phyloP scores from a whole-genome alignment of 1,140 invertebrate species.

The Hypothenemus hampei region DNA sequence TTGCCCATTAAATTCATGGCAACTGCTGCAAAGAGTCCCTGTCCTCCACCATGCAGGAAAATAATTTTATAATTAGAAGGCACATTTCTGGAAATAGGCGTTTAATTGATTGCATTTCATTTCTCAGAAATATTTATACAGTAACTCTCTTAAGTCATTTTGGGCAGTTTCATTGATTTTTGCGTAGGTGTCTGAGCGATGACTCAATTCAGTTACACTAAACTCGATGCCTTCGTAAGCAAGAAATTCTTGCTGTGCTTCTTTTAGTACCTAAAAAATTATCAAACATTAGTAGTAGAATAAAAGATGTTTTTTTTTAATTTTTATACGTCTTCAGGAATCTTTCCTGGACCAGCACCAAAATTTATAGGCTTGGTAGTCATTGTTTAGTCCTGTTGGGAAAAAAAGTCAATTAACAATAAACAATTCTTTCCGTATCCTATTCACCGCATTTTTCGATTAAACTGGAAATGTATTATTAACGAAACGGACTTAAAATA shows the following conservation, averaged over 20 bases:
- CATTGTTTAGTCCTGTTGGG: conserved; percentile 1
- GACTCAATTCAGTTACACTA: conserved; percentile 93
- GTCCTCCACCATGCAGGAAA: conserved; percentile 93
- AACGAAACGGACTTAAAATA: too few species aligned
- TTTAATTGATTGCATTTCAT: neutral
- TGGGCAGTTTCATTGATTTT: conserved; percentile 78
- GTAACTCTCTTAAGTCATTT: conserved; percentile 65
- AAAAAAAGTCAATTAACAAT: too few species aligned
- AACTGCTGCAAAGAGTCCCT: conserved; percentile 89
- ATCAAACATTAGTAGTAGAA: conserved; percentile 22
- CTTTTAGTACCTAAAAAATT: conserved; percentile 70
- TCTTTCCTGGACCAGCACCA: conserved; percentile 84
- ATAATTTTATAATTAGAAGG: conserved; percentile 91
- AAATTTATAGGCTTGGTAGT: conserved; percentile 62
- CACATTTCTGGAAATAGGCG: conserved; percentile 63
- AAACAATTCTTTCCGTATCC: too few species aligned
- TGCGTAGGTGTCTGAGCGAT: conserved; percentile 78
- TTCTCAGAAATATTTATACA: conserved; percentile 50
- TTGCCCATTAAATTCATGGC: conserved; percentile 83
- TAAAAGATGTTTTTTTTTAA: neutral
- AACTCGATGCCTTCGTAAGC: conserved; percentile 73
- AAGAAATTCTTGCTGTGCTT: conserved; percentile 78
- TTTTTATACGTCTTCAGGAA: conserved; percentile 73
- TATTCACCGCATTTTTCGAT: too few species aligned
- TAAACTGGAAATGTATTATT: too few species aligned